Conservation (phyloP, 2,888 invertebrate genomes). For the Nesidiocoris tenuis region DNA sequence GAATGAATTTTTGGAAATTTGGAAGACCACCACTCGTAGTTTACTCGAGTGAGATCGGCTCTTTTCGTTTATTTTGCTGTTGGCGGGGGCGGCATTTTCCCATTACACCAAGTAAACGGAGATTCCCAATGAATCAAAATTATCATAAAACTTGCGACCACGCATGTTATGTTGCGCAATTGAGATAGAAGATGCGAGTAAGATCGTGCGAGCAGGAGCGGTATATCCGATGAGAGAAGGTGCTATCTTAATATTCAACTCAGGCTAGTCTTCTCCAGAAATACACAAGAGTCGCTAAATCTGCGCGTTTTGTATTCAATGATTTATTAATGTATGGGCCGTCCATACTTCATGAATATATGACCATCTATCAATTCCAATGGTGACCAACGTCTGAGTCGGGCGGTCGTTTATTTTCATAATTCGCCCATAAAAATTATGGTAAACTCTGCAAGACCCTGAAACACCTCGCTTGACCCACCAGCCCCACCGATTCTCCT, state of each 20-base stretch:
- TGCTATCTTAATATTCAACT: conserved; percentile 7
- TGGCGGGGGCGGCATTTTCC: no score
- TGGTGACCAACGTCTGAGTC: neutral
- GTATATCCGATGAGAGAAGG: no score
- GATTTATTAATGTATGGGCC: conserved; percentile 13
- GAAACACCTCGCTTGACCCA: neutral
- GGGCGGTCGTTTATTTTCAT: conserved; percentile 1
- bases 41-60: no score
- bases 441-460: neutral
- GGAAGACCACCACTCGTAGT: no score
- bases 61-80: no score
- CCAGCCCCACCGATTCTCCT: neutral
- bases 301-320: neutral
- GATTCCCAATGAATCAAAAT: no score
- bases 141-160: no score
- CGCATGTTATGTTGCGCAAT: no score
- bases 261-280: neutral
- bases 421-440: conserved; percentile 17
- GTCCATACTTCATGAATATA: conserved; percentile 8
- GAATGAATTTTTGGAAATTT: no score
- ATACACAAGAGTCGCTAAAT: neutral
- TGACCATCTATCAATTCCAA: conserved; percentile 30
- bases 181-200: no score
- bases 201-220: no score
- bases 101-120: no score